Evolutionary conservation across 2,113 vertebrate species (phyloP).

Genomic region (Eulemur macaco): DNA sequence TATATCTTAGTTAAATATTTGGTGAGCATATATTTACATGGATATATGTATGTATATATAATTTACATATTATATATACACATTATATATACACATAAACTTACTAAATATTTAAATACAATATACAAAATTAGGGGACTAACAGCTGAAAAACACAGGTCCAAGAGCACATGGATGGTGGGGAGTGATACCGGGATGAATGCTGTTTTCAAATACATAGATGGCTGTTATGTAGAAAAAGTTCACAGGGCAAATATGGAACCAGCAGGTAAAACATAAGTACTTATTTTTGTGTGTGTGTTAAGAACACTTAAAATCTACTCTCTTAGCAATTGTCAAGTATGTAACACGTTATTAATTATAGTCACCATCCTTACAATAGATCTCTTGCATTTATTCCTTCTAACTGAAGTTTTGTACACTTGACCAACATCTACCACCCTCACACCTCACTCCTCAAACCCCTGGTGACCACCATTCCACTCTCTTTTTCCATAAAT

Average conservation of each 20-base stretch:
- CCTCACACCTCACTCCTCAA: neutral
- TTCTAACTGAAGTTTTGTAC: neutral
- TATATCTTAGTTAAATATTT: neutral
- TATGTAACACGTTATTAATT: neutral
- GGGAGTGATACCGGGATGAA: neutral
- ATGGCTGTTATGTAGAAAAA: neutral
- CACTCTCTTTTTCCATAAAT: neutral
- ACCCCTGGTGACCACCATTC: neutral
- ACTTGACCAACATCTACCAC: neutral
- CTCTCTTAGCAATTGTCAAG: neutral
- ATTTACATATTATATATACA: neutral
- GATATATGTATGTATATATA: neutral
- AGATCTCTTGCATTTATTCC: neutral
- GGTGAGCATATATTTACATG: neutral
- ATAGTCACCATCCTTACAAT: neutral
- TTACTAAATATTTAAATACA: neutral
- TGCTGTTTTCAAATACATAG: neutral
- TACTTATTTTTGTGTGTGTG: neutral
- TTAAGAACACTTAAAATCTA: neutral
- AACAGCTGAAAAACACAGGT: neutral
- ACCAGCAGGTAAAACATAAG: too few species aligned
- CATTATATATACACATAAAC: neutral
- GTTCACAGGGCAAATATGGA: neutral
- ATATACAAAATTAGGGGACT: neutral
- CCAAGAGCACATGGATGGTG: neutral